These are phyloP conservation scores for Apaloderma vittatum DNA, from an alignment of 2,113 vertebrate genomes.

Conservation along the genomic window DNA sequence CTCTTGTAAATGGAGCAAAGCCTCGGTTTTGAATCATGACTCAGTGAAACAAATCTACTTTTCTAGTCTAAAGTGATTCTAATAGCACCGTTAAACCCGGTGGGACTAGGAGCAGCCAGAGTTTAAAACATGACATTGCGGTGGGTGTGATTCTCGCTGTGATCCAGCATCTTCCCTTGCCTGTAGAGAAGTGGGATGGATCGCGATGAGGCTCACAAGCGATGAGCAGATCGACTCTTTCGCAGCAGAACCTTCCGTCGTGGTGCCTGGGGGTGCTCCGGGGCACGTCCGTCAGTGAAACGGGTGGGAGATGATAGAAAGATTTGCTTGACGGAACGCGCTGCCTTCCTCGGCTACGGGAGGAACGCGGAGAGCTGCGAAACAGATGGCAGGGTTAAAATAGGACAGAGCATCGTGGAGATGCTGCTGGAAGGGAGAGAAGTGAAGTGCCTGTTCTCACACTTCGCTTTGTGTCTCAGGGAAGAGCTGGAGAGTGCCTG, in stretches of 20 bases:
- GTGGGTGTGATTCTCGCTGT: background rate
- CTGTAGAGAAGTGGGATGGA: no score
- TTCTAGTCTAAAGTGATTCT: background rate
- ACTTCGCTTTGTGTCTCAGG: background rate
- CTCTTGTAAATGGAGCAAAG: conserved; percentile 27
- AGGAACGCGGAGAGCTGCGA: background rate
- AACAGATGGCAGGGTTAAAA: conserved; percentile 74
- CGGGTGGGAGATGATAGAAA: background rate
- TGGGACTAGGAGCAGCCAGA: background rate
- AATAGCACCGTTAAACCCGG: background rate
- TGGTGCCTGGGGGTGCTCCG: background rate
- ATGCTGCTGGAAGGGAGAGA: conserved; percentile 41
- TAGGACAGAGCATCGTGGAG: conserved; percentile 10
- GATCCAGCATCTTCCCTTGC: background rate
- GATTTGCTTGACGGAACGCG: background rate
- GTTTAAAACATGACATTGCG: background rate
- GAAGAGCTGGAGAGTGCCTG: conserved; percentile 20
- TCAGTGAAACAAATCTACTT: conserved; percentile 45
- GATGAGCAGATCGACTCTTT: rapidly evolving
- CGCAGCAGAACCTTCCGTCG: rapidly evolving
- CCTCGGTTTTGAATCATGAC: conserved; percentile 39
- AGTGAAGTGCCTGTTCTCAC: conserved; percentile 50
- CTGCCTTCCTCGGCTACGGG: background rate
- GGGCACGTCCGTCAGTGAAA: background rate
- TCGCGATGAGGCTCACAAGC: rapidly evolving